A percentile compares a stretch with the other conserved stretches of the same genome.
phyloP scores from a whole-genome alignment of 2,888 invertebrate species.

The Colletes collaris region DNA sequence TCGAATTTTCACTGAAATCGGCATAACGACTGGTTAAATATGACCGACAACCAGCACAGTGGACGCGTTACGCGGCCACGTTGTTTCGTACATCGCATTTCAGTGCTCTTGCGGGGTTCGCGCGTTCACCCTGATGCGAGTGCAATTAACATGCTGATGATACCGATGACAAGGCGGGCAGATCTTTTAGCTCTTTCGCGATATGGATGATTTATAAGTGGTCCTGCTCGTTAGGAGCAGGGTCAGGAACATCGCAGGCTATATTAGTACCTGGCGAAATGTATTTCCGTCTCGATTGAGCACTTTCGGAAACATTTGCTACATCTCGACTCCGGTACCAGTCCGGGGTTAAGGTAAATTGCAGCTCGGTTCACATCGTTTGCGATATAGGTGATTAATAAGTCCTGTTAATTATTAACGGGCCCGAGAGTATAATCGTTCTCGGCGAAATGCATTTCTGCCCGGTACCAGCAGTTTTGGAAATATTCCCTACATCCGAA shows the following conservation, averaged over 20 bases:
- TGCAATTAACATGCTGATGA: constrained; percentile 21
- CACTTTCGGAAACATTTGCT: too few relatives aligned
- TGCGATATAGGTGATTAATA: too few relatives aligned
- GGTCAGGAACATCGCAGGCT: neutral
- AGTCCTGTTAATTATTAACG: too few relatives aligned
- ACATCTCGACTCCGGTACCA: too few relatives aligned
- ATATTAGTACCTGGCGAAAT: neutral
- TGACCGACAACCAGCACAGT: neutral
- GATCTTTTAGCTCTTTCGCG: neutral
- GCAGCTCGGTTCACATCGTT: too few relatives aligned
- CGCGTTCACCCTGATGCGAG: neutral
- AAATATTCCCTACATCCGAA: too few relatives aligned
- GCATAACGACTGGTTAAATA: constrained; percentile 6
- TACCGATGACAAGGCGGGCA: constrained; percentile 8
- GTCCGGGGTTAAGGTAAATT: too few relatives aligned
- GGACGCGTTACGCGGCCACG: constrained; percentile 8
- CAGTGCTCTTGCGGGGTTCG: neutral
- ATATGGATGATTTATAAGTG: constrained; percentile 11
- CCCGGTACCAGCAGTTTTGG: too few relatives aligned
- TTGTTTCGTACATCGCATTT: constrained; percentile 2
- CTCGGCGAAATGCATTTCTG: too few relatives aligned
- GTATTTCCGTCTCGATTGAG: neutral
- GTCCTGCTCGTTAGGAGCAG: neutral
- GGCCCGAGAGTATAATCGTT: too few relatives aligned
- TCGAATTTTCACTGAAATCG: constrained; percentile 41